Conservation (phyloP, 1,140 invertebrate species). For the Tetramorium simillimum region DNA sequence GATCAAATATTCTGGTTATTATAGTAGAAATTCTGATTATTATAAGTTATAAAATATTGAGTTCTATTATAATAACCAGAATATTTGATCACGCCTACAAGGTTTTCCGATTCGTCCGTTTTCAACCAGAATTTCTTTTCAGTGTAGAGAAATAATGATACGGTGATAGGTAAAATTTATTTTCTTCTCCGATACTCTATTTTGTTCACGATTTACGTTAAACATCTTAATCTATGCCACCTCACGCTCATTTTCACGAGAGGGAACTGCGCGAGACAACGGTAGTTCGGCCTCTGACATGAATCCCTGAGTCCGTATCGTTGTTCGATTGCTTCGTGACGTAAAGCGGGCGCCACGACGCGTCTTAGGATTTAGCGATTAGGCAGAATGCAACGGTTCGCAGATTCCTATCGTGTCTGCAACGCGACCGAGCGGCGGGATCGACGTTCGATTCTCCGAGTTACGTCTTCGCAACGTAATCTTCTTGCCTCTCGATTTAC, state of each 20-base stretch:
- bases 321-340: slow-evolving; percentile 52
- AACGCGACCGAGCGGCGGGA: not conserved
- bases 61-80: too few relatives aligned
- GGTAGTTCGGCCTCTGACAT: slow-evolving; percentile 68
- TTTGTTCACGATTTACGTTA: slow-evolving; percentile 3
- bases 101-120: not conserved
- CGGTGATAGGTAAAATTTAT: not conserved
- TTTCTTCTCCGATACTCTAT: not conserved
- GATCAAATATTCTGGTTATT: too few relatives aligned
- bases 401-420: slow-evolving; percentile 66
- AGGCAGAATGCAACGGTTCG: slow-evolving; percentile 70
- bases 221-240: not conserved
- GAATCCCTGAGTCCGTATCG: slow-evolving; percentile 37
- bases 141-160: not conserved
- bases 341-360: not conserved
- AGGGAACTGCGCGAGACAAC: slow-evolving; percentile 31
- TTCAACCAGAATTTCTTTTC: too few relatives aligned
- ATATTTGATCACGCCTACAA: too few relatives aligned
- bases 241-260: not conserved
- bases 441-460: slow-evolving; percentile 37
- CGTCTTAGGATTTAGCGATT: slow-evolving; percentile 67
- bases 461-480: not conserved
- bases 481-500: not conserved
- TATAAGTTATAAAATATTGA: too few relatives aligned
- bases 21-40: too few relatives aligned